Percentiles rank a stretch among this genome's conserved stretches.
Conservation (phyloP, 1,140 invertebrate species). For the Drosophila albomicans region DNA sequence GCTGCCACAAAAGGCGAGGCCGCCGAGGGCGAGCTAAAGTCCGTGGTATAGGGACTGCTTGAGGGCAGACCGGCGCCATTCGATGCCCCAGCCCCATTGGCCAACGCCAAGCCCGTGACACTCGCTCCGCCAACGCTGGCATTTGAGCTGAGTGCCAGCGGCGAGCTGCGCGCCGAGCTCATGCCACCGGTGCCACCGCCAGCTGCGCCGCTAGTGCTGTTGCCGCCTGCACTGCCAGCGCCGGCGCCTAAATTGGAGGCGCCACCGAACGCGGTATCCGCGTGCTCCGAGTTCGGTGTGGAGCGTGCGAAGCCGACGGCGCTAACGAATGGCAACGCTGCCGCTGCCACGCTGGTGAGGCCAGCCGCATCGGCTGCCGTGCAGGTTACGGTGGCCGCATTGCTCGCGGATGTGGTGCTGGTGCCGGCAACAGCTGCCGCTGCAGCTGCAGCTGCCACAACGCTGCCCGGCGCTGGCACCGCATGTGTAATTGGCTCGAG, state of each 20-base stretch:
- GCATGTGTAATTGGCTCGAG: slow-evolving; percentile 96
- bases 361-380: slow-evolving; percentile 67
- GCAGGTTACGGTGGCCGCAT: slow-evolving; percentile 69
- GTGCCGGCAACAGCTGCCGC: slow-evolving; percentile 73
- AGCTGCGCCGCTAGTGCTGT: slow-evolving; percentile 39
- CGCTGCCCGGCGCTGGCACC: slow-evolving; percentile 88
- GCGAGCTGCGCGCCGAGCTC: slow-evolving; percentile 81
- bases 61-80: slow-evolving; percentile 78
- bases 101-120: slow-evolving; percentile 64
- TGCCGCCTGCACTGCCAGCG: slow-evolving; percentile 58
- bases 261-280: slow-evolving; percentile 65
- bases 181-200: slow-evolving; percentile 65
- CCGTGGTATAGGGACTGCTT: slow-evolving; percentile 80
- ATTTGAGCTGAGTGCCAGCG: slow-evolving; percentile 80
- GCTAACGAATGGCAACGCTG: slow-evolving; percentile 74
- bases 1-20: slow-evolving; percentile 77
- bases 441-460: slow-evolving; percentile 86
- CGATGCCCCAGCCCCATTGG: slow-evolving; percentile 74
- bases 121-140: slow-evolving; percentile 76
- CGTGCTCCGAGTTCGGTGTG: slow-evolving; percentile 80
- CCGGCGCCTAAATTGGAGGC: slow-evolving; percentile 54
- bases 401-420: slow-evolving; percentile 58
- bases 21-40: slow-evolving; percentile 78
- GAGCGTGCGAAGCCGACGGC: slow-evolving; percentile 79
- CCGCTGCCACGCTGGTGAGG: slow-evolving; percentile 71